Evolutionary conservation across 2,888 invertebrate genomes (phyloP), one percentile per base, ranked within the genome.

Genomic region (Ophioninae sp.): DNA sequence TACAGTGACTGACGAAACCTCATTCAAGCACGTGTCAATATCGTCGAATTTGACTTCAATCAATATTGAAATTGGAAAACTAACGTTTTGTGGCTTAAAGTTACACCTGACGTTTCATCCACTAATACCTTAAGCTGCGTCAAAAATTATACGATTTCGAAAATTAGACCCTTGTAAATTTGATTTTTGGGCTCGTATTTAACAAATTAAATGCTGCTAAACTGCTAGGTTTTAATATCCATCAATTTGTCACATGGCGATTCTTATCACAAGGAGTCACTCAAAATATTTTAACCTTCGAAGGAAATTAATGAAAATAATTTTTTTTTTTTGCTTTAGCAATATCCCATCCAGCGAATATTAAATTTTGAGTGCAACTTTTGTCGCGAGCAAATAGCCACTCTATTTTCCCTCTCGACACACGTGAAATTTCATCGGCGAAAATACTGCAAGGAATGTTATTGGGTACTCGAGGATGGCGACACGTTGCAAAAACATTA

Each of bases 361-460:
- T 78, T 89, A 61, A 71, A 79, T 8, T 90, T 86, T 44, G 71
- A 87, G 71, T 91, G 91, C 81, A 91, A 90, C 82, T 88, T 88
- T 79, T 91, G 91, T 76, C 86, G 76, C 2, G 90, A 90, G 22
- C 85, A 86, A 44, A 86, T 91, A 17, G 91, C 91, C 10, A 91
- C 91, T n/a, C 68, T 88, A 6, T 67, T 84, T 13, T 91, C 91
- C 6, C 83, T 91, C 6, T 90, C 91, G n/a, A 91, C 91, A 23
- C 91, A 91, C 80, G 89, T 91, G 22, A 91, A 91, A 76, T 89
- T 81, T 68, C 91, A 91, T 64, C 86, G 85, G 23, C 87, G 82
- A 23, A 83, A 58, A 59, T 89, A 91, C 64, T 91, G 91, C 84
- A 88, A 86, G 65, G 83, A 82, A 41, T 91, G 91, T 72, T 91